Conservation (phyloP, 2,888 invertebrate species). For the Minunthozetes semirufus region DNA sequence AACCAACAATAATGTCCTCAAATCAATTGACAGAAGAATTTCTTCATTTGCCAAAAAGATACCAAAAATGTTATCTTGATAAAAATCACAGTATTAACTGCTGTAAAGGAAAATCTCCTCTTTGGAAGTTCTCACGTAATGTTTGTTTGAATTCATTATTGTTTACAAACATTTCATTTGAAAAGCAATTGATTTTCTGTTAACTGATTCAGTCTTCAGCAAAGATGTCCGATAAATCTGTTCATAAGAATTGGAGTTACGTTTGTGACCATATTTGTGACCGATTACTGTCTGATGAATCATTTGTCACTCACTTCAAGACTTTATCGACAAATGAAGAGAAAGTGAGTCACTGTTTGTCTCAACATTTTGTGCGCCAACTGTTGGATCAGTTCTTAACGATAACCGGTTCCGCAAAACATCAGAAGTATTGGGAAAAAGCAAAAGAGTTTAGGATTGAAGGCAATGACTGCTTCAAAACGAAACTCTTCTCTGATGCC, state of each 20-base stretch:
- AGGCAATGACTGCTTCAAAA: conserved; percentile 41
- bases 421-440: conserved; percentile 42
- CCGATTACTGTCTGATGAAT: not conserved
- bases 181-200: not conserved
- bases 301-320: conserved; percentile 25
- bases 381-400: conserved; percentile 5
- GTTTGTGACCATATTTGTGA: not conserved
- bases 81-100: too few species aligned
- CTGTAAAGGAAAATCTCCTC: too few species aligned
- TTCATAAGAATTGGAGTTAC: conserved; percentile 19
- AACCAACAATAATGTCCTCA: too few species aligned
- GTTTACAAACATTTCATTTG: not conserved
- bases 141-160: not conserved
- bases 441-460: conserved; percentile 41
- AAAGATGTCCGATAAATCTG: not conserved
- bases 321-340: conserved; percentile 40
- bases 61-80: too few species aligned
- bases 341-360: conserved; percentile 39
- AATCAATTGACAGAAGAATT: too few species aligned
- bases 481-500: conserved; percentile 40
- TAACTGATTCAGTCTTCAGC: too few species aligned
- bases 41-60: too few species aligned
- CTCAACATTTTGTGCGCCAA: conserved; percentile 36
- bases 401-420: conserved; percentile 40
- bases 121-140: too few species aligned